These are phyloP conservation scores for Drosophila histrio DNA, from an alignment of 2,888 invertebrate genomes.

Conservation along the genomic window DNA sequence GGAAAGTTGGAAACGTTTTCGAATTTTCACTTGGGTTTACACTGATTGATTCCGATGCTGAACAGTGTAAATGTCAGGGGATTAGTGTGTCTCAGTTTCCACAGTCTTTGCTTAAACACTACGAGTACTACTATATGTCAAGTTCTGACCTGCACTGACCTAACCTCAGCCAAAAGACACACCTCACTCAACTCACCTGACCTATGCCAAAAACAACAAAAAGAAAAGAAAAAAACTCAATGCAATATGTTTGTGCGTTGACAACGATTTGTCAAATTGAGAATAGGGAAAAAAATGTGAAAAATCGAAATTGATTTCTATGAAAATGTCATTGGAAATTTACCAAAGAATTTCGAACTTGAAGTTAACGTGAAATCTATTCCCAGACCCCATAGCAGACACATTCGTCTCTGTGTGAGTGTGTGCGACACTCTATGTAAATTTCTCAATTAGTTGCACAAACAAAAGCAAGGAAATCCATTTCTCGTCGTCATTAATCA, in stretches of 20 bases:
- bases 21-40: constrained; percentile 26
- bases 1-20: not conserved
- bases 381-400: constrained; percentile 7
- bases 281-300: constrained; percentile 15
- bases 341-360: constrained; percentile 38
- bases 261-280: constrained; percentile 25
- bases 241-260: not conserved
- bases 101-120: not conserved
- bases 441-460: constrained; percentile 74
- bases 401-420: constrained; percentile 1
- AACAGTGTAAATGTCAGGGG: constrained; percentile 24
- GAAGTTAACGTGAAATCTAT: constrained; percentile 9
- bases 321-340: constrained; percentile 56
- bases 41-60: constrained; percentile 22
- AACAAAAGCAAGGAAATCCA: constrained; percentile 55
- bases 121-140: constrained; percentile 3
- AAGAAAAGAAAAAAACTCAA: constrained; percentile 8
- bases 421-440: constrained; percentile 51
- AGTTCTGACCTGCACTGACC: constrained; percentile 3
- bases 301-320: constrained; percentile 46
- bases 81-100: constrained; percentile 13
- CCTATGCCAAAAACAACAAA: constrained; percentile 37
- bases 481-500: constrained; percentile 58
- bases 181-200: constrained; percentile 27
- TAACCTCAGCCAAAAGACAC: not conserved